Base-by-base conservation (phyloP, 2,888 invertebrate genomes). In the Pecten maximus region DNA sequence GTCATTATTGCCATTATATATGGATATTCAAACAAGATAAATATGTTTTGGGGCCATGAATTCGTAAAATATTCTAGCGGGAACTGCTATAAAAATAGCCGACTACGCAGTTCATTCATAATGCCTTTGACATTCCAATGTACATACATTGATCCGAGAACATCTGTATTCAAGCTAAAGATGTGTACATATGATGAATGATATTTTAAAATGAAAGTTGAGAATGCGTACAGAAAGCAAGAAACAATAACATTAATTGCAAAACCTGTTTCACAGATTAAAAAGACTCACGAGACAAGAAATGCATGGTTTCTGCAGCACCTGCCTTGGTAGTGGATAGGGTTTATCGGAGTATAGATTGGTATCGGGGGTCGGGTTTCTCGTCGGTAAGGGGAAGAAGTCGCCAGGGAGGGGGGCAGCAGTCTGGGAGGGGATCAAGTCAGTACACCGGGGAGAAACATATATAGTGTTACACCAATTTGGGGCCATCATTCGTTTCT, bases 381-480 rank as follows among this genome's bases (percentile, higher is more conserved):
- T 74, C 10, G 35, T 16, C 74, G 35, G 74, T n/a, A 35, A 74
- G 74, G 74, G 74, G 35, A 35, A 74, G 60, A 74, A 74, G 28
- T 74, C 74, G 35, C 35, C 74, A 74, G 28, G 74, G 74, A 74
- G 35, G 74, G 74, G 54, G 74, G 23, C 74, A 74, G 16, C 74
- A 74, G 74, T 28, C 74, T 74, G 74, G 74, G 74, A 74, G 74
- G 74, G 74, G 74, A 74, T 74, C 74, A 74, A 74, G 74, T 16
- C 74, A 74, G 74, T 74, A 74, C 74, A 74, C 74, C 35, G 35
- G 74, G 74, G 74, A 74, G 74, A 35, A 74, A 74, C 74, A 28
- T 74, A 74, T 74, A 74, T 74, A 74, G 74, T 6, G 74, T 74
- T 74, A 74, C 74, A 74, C 74, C 74, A 74, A 74, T 74, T 74